phyloP scores from a whole-genome alignment of 2,113 vertebrate species.

The Sceloporus tristichus region DNA sequence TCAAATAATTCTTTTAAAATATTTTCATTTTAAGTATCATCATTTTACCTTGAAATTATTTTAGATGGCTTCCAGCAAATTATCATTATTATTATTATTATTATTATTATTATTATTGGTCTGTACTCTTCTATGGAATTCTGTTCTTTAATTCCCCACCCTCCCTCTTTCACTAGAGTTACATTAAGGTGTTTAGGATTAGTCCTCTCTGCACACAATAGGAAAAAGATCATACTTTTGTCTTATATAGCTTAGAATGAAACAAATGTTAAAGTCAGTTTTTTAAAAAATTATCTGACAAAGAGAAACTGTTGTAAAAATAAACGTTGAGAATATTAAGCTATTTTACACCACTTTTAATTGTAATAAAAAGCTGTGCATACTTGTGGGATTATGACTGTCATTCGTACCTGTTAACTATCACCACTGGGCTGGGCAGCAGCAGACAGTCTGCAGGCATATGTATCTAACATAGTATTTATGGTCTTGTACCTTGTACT shows the following conservation, averaged over 20 bases:
- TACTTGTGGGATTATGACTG: constrained; percentile 33
- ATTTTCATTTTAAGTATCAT: neutral
- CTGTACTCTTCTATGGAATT: neutral
- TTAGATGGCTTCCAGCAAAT: neutral
- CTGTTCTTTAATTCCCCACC: too few relatives aligned
- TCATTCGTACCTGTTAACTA: constrained; percentile 2
- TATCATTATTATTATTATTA: too few relatives aligned
- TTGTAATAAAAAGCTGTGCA: neutral
- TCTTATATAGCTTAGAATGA: neutral
- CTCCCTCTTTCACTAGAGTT: neutral
- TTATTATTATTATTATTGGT: neutral
- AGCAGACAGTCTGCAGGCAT: neutral
- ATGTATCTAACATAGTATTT: constrained; percentile 26
- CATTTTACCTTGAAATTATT: neutral
- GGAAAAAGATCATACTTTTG: neutral
- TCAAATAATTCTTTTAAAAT: neutral
- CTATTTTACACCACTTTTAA: neutral
- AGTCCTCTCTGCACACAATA: neutral
- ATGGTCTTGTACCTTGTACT: constrained; percentile 67
- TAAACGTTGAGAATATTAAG: neutral
- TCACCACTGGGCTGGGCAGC: neutral
- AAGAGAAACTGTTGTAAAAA: neutral
- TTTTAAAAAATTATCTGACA: neutral
- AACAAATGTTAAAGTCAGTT: neutral
- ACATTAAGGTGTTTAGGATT: neutral